Conservation (phyloP, 92 coral and sea anemone genomes). For the Epizoanthus rinbou region DNA sequence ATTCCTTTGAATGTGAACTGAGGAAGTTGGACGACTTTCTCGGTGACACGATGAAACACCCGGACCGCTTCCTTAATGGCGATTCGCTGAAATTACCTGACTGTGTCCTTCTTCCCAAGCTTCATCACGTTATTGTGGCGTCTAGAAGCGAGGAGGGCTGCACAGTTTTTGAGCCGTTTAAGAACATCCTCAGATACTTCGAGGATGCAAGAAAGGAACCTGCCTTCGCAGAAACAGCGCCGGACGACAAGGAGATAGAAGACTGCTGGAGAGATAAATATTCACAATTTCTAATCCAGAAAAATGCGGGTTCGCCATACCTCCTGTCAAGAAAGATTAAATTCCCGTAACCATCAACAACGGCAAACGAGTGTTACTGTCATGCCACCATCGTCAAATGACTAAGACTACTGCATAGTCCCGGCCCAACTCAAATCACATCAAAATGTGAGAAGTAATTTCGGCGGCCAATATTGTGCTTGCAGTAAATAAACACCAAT, state of each 20-base stretch:
- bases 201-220: slow-evolving; percentile 39
- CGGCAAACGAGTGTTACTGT: too few relatives aligned
- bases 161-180: slow-evolving; percentile 30
- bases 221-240: slow-evolving; percentile 41
- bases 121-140: slow-evolving; percentile 56
- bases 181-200: slow-evolving; percentile 42
- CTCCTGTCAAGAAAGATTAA: background rate
- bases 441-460: too few relatives aligned
- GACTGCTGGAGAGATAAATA: slow-evolving; percentile 6
- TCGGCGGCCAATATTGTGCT: too few relatives aligned
- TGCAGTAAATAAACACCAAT: too few relatives aligned
- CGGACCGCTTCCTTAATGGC: slow-evolving; percentile 57
- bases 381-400: too few relatives aligned
- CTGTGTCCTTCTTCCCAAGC: slow-evolving; percentile 73
- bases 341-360: too few relatives aligned
- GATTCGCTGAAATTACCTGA: slow-evolving; percentile 64
- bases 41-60: background rate
- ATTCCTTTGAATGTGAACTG: slow-evolving; percentile 36
- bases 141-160: slow-evolving; percentile 46
- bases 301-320: background rate
- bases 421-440: too few relatives aligned
- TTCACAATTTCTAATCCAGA: background rate
- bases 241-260: slow-evolving; percentile 12
- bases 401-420: too few relatives aligned
- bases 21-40: slow-evolving; percentile 49